phyloP scores from a whole-genome alignment of 2,797 vertebrate species.

The Cossypha polioptera region DNA sequence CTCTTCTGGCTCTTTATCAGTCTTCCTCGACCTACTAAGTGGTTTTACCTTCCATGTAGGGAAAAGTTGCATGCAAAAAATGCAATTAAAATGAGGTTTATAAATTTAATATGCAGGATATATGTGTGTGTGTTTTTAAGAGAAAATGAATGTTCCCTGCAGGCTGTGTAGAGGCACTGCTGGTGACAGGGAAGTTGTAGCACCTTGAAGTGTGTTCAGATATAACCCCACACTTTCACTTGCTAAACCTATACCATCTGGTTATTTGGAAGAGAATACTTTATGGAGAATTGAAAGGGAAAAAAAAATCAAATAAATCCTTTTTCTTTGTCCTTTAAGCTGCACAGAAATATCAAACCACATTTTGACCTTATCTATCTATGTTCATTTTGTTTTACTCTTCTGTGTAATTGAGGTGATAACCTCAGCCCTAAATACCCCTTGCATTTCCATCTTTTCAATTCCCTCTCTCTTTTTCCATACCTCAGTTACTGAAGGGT shows the following conservation, averaged over 20 bases:
- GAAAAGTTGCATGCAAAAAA: not conserved
- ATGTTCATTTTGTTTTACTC: conserved; percentile 21
- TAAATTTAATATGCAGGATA: not conserved
- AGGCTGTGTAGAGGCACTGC: not conserved
- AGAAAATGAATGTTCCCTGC: not conserved
- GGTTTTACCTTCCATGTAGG: not conserved
- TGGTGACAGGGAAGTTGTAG: not conserved
- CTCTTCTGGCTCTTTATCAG: not conserved
- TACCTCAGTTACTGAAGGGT: not conserved
- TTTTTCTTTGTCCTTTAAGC: conserved; percentile 16
- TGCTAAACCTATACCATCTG: not conserved
- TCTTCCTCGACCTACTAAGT: accelerated
- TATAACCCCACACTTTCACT: not conserved
- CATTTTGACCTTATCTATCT: conserved; percentile 23
- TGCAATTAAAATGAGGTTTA: not conserved
- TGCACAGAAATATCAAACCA: not conserved
- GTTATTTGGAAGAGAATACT: not conserved
- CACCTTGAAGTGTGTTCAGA: not conserved
- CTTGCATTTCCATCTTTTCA: conserved; percentile 49
- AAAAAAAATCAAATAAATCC: not conserved
- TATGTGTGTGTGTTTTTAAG: not conserved
- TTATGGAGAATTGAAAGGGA: not conserved
- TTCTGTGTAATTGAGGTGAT: conserved; percentile 56
- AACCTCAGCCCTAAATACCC: conserved; percentile 37
- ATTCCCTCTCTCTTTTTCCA: conserved; percentile 16